Conservation (phyloP, 2,113 vertebrate species). For the Nyctereutes procyonoides region DNA sequence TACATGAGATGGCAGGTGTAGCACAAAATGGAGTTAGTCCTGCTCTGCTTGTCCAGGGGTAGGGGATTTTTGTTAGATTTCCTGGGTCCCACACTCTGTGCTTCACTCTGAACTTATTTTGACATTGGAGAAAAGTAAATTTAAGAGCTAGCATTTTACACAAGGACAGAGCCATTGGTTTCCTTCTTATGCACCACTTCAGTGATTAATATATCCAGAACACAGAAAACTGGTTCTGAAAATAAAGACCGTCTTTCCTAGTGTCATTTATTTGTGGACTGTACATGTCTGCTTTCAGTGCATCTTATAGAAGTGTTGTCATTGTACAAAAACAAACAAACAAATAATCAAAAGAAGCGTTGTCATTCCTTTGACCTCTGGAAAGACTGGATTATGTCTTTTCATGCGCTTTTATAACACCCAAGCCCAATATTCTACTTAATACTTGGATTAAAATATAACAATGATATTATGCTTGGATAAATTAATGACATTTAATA, state of each 20-base stretch:
- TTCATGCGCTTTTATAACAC: neutral
- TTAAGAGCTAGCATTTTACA: conserved; percentile 34
- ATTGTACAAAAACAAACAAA: neutral
- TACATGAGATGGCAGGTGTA: no score
- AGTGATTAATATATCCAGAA: neutral
- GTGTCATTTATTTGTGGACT: neutral
- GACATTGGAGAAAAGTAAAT: neutral
- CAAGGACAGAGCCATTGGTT: neutral
- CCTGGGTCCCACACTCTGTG: neutral
- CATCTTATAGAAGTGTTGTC: neutral
- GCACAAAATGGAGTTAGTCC: no score
- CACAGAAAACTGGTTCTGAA: neutral
- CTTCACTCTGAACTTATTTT: conserved; percentile 8
- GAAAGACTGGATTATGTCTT: neutral
- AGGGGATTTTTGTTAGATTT: no score
- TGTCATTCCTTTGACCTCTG: neutral
- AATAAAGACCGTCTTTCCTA: neutral
- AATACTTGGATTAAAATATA: neutral
- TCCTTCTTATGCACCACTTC: neutral
- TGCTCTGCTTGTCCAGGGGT: no score
- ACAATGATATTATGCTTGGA: conserved; percentile 4
- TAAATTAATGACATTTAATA: conserved; percentile 38
- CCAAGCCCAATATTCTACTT: neutral
- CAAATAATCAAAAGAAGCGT: neutral
- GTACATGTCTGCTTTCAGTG: neutral